Evolutionary conservation across 2,797 vertebrate genomes (phyloP).

Genomic region (Synaphobranchus kaupii): DNA sequence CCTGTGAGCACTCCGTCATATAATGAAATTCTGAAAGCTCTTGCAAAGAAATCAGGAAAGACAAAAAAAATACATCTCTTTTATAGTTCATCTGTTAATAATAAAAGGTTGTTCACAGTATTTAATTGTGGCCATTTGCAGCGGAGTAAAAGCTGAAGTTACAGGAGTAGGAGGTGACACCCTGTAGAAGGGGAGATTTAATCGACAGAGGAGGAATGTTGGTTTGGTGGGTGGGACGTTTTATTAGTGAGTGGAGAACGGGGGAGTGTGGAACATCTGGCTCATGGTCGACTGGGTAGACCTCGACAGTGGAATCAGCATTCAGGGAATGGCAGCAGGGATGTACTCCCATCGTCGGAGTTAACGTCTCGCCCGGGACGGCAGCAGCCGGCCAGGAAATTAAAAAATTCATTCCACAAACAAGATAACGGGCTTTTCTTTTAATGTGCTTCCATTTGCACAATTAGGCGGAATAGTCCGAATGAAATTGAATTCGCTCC

Average conservation of each 20-base stretch:
- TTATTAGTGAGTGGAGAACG: not conserved
- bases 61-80: not conserved
- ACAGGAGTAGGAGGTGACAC: not conserved
- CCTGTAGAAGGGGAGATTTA: not conserved
- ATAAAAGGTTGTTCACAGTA: not conserved
- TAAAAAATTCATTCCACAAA: slow-evolving; percentile 52
- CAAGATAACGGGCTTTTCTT: slow-evolving; percentile 44
- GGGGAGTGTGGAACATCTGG: not conserved
- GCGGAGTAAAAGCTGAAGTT: not conserved
- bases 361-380: slow-evolving; percentile 29
- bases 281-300: not conserved
- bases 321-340: not conserved
- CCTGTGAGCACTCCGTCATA: not conserved
- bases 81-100: slow-evolving; percentile 2
- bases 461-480: slow-evolving; percentile 11
- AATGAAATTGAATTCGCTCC: slow-evolving; percentile 45
- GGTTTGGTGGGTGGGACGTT: not conserved
- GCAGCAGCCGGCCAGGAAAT: slow-evolving; percentile 59
- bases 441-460: slow-evolving; percentile 21
- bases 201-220: not conserved
- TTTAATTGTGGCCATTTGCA: not conserved
- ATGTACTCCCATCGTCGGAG: not conserved
- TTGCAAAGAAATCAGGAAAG: not conserved
- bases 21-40: not conserved
- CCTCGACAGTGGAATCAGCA: not conserved